Percentiles rank a stretch among this genome's conserved stretches.
Evolutionary conservation across 2,113 vertebrate species (phyloP).

Genomic region (Epinephelus moara): DNA sequence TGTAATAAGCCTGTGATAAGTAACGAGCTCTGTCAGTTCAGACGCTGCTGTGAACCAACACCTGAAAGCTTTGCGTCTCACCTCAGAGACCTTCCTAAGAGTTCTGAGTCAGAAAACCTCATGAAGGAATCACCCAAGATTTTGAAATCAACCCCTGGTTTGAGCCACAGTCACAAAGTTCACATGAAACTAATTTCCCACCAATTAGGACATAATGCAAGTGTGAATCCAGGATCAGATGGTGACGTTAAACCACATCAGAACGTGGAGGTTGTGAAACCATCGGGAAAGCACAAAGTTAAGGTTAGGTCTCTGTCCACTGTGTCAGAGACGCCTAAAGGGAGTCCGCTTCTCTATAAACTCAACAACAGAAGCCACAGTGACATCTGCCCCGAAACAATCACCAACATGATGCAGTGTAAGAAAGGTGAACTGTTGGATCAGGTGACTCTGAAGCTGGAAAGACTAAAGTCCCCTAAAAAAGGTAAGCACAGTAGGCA

Average conservation of each 20-base stretch:
- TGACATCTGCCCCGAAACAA: slow-evolving; percentile 82
- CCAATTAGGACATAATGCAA: slow-evolving; percentile 20
- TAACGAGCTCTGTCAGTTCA: slow-evolving; percentile 47
- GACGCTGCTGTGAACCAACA: slow-evolving; percentile 35
- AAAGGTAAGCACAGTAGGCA: slow-evolving; percentile 84
- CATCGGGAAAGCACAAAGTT: slow-evolving; percentile 75
- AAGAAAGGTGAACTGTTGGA: slow-evolving; percentile 79
- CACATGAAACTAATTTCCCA: slow-evolving; percentile 59
- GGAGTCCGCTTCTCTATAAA: slow-evolving; percentile 84
- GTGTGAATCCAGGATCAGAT: not conserved
- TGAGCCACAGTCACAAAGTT: slow-evolving; percentile 61
- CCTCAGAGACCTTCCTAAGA: slow-evolving; percentile 27
- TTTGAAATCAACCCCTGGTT: slow-evolving; percentile 60
- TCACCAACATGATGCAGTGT: slow-evolving; percentile 75
- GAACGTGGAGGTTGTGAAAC: slow-evolving; percentile 62
- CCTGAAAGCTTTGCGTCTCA: slow-evolving; percentile 24
- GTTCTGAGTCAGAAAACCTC: slow-evolving; percentile 46
- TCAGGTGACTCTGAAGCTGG: slow-evolving; percentile 82
- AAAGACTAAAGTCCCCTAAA: slow-evolving; percentile 73
- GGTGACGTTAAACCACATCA: slow-evolving; percentile 21
- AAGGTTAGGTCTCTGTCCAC: slow-evolving; percentile 80
- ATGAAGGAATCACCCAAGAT: slow-evolving; percentile 60
- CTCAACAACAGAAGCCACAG: slow-evolving; percentile 73
- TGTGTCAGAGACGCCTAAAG: slow-evolving; percentile 83
- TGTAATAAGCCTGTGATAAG: slow-evolving; percentile 46